Conservation (phyloP, 2,888 invertebrate species). For the Trileptium ribeirensis region DNA sequence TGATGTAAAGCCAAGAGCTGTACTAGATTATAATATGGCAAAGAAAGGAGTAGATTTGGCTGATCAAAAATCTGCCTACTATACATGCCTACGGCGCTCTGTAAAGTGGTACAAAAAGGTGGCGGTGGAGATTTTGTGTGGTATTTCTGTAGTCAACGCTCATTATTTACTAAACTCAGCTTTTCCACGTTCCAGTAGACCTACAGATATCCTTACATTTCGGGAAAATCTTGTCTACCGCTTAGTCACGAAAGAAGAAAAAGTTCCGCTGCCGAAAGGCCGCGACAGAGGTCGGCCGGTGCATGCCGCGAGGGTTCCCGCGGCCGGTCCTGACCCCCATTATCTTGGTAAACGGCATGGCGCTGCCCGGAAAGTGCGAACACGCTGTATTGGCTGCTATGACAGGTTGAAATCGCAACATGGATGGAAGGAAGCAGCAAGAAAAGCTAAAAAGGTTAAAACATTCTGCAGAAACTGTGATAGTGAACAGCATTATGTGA, state of each 20-base stretch:
- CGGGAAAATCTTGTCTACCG: not conserved
- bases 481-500: not conserved
- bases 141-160: conserved; percentile 46
- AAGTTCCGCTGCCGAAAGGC: not conserved
- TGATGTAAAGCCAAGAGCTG: conserved; percentile 16
- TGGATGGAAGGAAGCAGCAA: not conserved
- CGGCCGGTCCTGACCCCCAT: no score
- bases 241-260: not conserved
- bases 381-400: not conserved
- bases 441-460: not conserved
- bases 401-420: not conserved
- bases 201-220: not conserved
- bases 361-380: not conserved
- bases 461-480: not conserved
- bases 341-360: no score
- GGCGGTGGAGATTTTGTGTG: conserved; percentile 46
- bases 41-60: conserved; percentile 48
- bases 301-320: no score
- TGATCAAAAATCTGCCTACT: conserved; percentile 44
- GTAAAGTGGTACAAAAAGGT: conserved; percentile 51
- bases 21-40: conserved; percentile 47
- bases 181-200: not conserved
- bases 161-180: conserved; percentile 37
- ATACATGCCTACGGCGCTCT: conserved; percentile 46
- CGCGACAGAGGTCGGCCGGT: no score